Evolutionary conservation across 2,888 invertebrate species (phyloP).

Genomic region (Nomada hirtipes): DNA sequence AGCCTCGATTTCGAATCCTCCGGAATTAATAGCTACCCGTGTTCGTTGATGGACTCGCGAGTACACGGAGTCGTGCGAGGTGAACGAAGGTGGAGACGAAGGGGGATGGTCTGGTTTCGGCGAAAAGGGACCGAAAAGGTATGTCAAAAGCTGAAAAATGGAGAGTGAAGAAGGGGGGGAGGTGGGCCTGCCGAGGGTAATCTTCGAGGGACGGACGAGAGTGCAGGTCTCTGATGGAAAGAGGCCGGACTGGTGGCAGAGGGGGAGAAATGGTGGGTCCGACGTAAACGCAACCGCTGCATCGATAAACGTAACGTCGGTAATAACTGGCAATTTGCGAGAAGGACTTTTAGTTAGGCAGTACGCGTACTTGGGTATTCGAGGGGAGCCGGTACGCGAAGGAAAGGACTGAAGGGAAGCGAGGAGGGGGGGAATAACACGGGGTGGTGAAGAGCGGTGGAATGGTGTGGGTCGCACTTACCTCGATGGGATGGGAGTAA

Average conservation of each 20-base stretch:
- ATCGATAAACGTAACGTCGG: conserved; percentile 80
- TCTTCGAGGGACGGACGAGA: conserved; percentile 30
- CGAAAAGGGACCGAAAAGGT: conserved; percentile 42
- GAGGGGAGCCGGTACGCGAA: conserved; percentile 43
- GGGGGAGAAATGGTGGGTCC: conserved; percentile 55
- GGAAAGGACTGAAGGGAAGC: conserved; percentile 13
- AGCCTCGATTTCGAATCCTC: conserved; percentile 31
- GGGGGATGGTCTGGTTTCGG: conserved; percentile 16
- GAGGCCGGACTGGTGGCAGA: not conserved
- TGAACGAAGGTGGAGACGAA: conserved; percentile 25
- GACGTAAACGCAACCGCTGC: conserved; percentile 75
- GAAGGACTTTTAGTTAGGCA: conserved; percentile 81
- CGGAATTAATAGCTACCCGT: conserved; percentile 54
- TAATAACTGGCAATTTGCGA: conserved; percentile 83
- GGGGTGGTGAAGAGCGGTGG: conserved; percentile 53
- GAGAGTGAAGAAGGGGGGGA: not conserved
- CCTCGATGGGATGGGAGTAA: conserved; percentile 73
- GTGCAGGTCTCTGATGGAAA: not conserved
- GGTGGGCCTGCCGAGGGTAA: conserved; percentile 39
- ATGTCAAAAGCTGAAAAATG: conserved; percentile 23
- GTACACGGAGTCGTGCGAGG: conserved; percentile 23
- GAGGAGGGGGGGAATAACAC: conserved; percentile 20
- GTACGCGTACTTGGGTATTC: conserved; percentile 70
- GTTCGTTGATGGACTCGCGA: conserved; percentile 48
- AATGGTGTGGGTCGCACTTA: conserved; percentile 63